These are phyloP conservation scores for Choloepus hoffmanni DNA, from an alignment of 2,113 vertebrate species.

Conservation along the genomic window DNA sequence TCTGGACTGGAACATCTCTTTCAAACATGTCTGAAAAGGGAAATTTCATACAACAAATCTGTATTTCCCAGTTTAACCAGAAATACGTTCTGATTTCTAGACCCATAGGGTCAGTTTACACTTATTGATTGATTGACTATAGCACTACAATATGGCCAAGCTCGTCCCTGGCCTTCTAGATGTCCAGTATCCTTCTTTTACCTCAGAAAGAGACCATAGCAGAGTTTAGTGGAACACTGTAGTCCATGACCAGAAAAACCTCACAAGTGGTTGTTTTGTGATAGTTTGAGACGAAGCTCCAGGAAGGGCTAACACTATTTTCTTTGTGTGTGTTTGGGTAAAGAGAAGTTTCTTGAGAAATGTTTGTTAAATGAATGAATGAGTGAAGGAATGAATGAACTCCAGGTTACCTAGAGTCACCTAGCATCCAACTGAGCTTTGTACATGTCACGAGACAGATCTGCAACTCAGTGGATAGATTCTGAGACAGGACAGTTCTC, in stretches of 20 bases:
- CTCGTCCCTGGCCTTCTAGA: neutral
- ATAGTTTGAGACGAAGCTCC: neutral
- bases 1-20: neutral
- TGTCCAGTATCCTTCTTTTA: neutral
- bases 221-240: neutral
- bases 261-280: neutral
- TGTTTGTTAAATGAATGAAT: slow-evolving; percentile 13
- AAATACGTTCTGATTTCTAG: neutral
- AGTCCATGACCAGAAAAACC: neutral
- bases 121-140: neutral
- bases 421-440: neutral
- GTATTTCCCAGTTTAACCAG: neutral
- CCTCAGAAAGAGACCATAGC: neutral
- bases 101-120: neutral
- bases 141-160: neutral
- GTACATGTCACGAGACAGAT: neutral
- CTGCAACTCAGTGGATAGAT: neutral
- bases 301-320: neutral
- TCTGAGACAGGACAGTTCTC: neutral
- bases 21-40: neutral
- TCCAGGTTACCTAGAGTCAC: neutral
- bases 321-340: slow-evolving; percentile 4
- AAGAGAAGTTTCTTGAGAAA: slow-evolving; percentile 23
- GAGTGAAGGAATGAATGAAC: neutral
- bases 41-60: neutral